phyloP scores from a whole-genome alignment of 2,113 vertebrate genomes.

The Chaetura pelagica region DNA sequence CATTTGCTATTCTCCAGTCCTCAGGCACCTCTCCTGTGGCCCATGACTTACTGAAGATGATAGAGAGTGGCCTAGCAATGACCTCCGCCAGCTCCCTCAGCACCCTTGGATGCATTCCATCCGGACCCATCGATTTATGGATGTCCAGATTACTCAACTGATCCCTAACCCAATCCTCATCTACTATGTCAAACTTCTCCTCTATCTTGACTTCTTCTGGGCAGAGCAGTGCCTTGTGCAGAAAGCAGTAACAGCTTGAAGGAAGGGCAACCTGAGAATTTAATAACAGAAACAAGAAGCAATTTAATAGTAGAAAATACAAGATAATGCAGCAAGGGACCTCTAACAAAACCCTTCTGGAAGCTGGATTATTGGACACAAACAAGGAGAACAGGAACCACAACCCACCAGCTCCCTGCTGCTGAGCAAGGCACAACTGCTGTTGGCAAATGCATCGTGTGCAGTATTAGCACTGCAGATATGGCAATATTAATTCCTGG shows the following conservation, averaged over 20 bases:
- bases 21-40: no score
- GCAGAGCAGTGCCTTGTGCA: not conserved
- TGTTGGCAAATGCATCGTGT: rapidly evolving
- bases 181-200: no score
- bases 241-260: not conserved
- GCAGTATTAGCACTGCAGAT: not conserved
- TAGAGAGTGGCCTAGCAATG: no score
- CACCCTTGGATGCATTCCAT: no score
- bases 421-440: rapidly evolving
- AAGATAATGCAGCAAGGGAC: not conserved
- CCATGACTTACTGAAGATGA: no score
- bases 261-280: not conserved
- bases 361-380: rapidly evolving
- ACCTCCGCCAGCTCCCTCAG: no score
- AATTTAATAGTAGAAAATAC: not conserved
- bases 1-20: no score
- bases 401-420: not conserved
- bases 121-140: no score
- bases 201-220: no score
- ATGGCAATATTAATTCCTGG: rapidly evolving
- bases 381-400: not conserved
- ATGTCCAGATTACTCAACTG: no score
- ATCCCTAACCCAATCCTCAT: no score
- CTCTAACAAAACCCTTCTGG: not conserved
- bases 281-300: not conserved